Evolutionary conservation across 2,113 vertebrate genomes (phyloP), one percentile per base, ranked within the genome.

Genomic region (Scalopus aquaticus): DNA sequence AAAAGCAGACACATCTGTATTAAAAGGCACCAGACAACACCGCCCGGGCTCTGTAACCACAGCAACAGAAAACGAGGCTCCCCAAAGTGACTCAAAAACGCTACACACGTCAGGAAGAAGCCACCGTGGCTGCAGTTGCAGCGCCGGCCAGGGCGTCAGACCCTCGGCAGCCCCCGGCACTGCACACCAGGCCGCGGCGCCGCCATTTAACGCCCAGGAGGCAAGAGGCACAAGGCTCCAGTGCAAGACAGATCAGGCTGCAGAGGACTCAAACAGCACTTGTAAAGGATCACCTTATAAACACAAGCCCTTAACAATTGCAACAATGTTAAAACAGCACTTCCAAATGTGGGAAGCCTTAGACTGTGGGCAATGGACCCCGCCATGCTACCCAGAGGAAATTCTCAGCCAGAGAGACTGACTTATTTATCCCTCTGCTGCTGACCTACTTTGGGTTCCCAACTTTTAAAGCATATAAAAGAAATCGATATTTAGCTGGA

Each of bases 401-500:
- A 80, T 82, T 58, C 67, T 64, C 17, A 37, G 42, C 24, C 72
- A 76, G 82, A 74, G 30, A 89, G 69, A 26, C 54, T 90, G 46
- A 30, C 70, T 35, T 91, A 73, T 39, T 92, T 81, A 42, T 67
- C 56, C 24, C 90, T 51, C 58, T 67, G 60, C 39, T 80, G 81
- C 74, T 97, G 78, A 95, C 70, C 70, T 92, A 84, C 80, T 62
- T 96, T 22, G 19, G 26, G 82, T 26, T 79, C 74, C 83, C 32
- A 93, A 79, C 37, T 56, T 87, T 37, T 16, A 73, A 91, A 83
- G 39, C 6, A 60, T 37, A 58, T 35, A 83, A 90, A 89, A 85
- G 54, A 88, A 78, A 89, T 26, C 13, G 20, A 60, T 64, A 49
- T 39, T n/a, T 10, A 89, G 28, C 49, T 76, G 60, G 24, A 89